Evolutionary conservation across 1,140 invertebrate species (phyloP).

Genomic region (Zophobas morio): DNA sequence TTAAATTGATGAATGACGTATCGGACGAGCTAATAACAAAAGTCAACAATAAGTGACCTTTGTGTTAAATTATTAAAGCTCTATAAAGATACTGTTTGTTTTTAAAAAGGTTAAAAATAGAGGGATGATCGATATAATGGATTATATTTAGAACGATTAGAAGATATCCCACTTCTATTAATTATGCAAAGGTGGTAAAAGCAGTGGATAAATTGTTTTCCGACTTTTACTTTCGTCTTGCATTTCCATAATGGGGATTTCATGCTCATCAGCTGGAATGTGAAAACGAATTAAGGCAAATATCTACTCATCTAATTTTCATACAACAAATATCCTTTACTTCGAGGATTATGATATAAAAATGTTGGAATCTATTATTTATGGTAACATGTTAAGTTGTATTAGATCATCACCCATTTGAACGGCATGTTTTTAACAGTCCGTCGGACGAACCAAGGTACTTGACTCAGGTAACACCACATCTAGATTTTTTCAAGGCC

Average conservation of each 20-base stretch:
- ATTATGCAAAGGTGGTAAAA: constrained; percentile 1
- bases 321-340: no score
- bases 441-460: no score
- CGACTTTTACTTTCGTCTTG: constrained; percentile 16
- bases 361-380: no score
- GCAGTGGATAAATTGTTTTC: neutral
- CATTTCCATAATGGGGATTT: constrained; percentile 4
- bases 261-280: neutral
- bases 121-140: no score
- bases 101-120: neutral
- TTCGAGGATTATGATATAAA: no score
- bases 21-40: neutral
- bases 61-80: neutral
- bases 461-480: no score
- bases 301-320: no score
- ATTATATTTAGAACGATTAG: neutral
- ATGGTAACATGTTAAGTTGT: no score
- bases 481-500: no score
- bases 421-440: no score
- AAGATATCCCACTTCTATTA: neutral
- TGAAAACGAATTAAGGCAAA: no score
- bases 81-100: neutral
- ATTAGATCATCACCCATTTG: no score
- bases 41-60: neutral
- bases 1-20: neutral